Evolutionary conservation across 2,113 vertebrate species (phyloP).

Genomic region (Embiotoca jacksoni): DNA sequence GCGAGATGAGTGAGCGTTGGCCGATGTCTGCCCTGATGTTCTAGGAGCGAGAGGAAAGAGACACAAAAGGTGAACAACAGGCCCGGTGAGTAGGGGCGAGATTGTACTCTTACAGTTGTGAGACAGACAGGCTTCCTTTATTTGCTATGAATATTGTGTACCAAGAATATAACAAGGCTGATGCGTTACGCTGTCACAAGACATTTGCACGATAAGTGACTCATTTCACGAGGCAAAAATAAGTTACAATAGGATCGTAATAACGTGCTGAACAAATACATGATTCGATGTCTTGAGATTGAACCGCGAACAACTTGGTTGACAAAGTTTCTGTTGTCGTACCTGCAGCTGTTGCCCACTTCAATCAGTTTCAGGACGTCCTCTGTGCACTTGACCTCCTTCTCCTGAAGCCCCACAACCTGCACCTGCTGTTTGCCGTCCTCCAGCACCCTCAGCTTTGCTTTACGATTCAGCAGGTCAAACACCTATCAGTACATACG

Average conservation of each 20-base stretch:
- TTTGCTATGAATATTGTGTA: too few relatives aligned
- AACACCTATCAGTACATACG: constrained; percentile 87
- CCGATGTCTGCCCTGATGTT: constrained; percentile 97
- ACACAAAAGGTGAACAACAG: neutral
- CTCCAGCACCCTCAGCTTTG: constrained; percentile 96
- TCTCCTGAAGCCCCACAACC: constrained; percentile 96
- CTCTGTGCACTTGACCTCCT: constrained; percentile 96
- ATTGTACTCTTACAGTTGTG: too few relatives aligned
- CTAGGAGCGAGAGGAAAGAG: constrained; percentile 72
- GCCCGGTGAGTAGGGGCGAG: neutral
- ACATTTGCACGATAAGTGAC: neutral
- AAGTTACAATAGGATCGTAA: neutral
- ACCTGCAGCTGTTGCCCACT: constrained; percentile 99
- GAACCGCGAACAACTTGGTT: neutral
- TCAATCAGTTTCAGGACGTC: constrained; percentile 98
- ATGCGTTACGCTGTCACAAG: neutral
- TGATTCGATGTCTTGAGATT: too few relatives aligned
- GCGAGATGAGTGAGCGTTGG: constrained; percentile 96
- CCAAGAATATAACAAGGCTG: too few relatives aligned
- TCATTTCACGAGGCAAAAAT: too few relatives aligned
- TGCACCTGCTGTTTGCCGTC: constrained; percentile 99
- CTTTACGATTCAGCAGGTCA: constrained; percentile 96
- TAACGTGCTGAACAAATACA: neutral
- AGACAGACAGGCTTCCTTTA: too few relatives aligned
- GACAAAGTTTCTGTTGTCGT: constrained; percentile 19